Conservation (phyloP, 1,140 invertebrate genomes). For the Microvelia longipes region DNA sequence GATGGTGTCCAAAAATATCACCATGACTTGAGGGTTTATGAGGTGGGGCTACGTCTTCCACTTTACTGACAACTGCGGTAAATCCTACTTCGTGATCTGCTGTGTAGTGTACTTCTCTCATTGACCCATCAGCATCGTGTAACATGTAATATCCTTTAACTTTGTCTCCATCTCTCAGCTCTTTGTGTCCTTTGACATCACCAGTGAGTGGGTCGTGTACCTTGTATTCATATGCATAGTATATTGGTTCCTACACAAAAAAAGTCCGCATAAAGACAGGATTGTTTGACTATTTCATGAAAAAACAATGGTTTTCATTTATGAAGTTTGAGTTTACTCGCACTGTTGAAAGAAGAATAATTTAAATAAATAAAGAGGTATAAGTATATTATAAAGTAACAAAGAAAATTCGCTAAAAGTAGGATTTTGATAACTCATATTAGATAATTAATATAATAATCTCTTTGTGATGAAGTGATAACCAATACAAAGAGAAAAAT, state of each 20-base stretch:
- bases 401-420: too few relatives aligned
- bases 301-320: not conserved
- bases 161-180: slow-evolving; percentile 28
- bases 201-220: slow-evolving; percentile 37
- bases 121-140: slow-evolving; percentile 37
- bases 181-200: slow-evolving; percentile 35
- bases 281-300: not conserved
- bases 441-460: too few relatives aligned
- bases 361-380: not conserved
- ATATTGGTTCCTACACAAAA: slow-evolving; percentile 6
- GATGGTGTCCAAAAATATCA: not conserved
- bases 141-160: slow-evolving; percentile 27
- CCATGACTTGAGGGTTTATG: not conserved
- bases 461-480: too few relatives aligned
- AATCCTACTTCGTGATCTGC: slow-evolving; percentile 33
- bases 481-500: too few relatives aligned
- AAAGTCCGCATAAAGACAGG: not conserved
- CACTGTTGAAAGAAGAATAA: not conserved
- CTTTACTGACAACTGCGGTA: slow-evolving; percentile 29
- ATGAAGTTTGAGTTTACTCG: not conserved
- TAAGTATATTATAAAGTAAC: not conserved
- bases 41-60: slow-evolving; percentile 2
- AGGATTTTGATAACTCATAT: too few relatives aligned
- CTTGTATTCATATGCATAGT: slow-evolving; percentile 40
- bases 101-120: slow-evolving; percentile 35